phyloP scores from a whole-genome alignment of 2,113 vertebrate genomes.

The Gnathonemus echidnorhynchus region DNA sequence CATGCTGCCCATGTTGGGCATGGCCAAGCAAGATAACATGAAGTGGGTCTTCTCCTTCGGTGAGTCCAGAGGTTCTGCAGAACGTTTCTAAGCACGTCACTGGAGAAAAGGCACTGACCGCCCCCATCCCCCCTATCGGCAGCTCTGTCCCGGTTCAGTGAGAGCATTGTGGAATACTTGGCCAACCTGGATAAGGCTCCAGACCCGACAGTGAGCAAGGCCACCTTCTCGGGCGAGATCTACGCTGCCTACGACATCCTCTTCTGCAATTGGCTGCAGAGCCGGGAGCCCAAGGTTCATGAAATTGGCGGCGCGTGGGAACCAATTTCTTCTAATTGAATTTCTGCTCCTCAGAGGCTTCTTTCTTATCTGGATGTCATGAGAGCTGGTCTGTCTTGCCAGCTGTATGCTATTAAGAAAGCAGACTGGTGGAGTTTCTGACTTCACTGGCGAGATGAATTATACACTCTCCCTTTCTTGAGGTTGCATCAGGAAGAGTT shows the following conservation, averaged over 20 bases:
- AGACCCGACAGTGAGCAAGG: conserved; percentile 82
- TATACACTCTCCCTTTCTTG: not conserved
- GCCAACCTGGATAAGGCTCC: conserved; percentile 88
- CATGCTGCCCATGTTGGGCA: conserved; percentile 83
- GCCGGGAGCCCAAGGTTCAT: conserved; percentile 77
- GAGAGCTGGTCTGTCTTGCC: not conserved
- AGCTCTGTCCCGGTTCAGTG: conserved; percentile 84
- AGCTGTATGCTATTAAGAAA: not conserved
- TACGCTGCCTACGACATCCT: conserved; percentile 67
- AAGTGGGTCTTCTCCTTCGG: conserved; percentile 78
- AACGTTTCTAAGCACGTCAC: conserved; percentile 32
- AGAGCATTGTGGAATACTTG: conserved; percentile 83
- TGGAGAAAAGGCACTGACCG: not conserved
- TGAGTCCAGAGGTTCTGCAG: conserved; percentile 31
- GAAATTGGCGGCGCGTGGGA: conserved; percentile 27
- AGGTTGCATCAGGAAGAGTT: not conserved
- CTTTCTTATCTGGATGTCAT: conserved; percentile 13
- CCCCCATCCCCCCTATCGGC: not conserved
- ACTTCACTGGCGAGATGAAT: not conserved
- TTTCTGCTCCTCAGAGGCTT: conserved; percentile 16
- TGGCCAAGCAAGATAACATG: conserved; percentile 81
- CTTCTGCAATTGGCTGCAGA: conserved; percentile 80
- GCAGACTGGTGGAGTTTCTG: not conserved
- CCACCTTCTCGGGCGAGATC: conserved; percentile 78
- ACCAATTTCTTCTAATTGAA: conserved; percentile 36